Evolutionary conservation across 2,888 invertebrate genomes (phyloP), one percentile per base, ranked within the genome.

Genomic region (Erpobdella octoculata): DNA sequence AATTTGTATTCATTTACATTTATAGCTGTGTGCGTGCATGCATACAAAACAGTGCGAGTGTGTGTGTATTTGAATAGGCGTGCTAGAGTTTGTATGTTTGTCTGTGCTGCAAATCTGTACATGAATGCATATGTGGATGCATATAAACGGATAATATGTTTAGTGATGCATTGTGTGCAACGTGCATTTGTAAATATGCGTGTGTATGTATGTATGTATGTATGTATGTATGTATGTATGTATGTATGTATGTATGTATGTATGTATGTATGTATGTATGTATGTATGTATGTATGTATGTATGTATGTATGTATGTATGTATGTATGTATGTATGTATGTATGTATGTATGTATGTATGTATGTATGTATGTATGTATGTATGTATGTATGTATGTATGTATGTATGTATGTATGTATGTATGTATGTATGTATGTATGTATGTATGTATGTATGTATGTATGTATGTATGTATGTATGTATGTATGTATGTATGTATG

Each of bases 221-320:
- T 62, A 31, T 62, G 62, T 62, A 31, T 62, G 62, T 62, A 46
- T 68, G 46, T 72, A 70, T 70, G 69, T 73, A 69, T 70, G 68
- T 75, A 72, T 73, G 58, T 74, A 72, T 73, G 71, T 75, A 18
- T 64, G 38, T 68, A 31, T 48, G 41, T 66, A 46, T 61, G n/a
- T 35, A 36, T 64, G 28, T 73, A 72, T 74, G 69, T 72, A 71
- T 74, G 37, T 74, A 38, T 71, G 31, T 71, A 69, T 74, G 70
- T 58, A 0, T 72, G 9, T 70, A 33, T 69, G 31, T 70, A 35
- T 72, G 6, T 62, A 25, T 64, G 5, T 36, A 5, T 69, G 31
- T 64, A 25, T 64, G 28, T 70, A 21, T 41, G 35, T 70, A 36
- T 70, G 38, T 68, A 35, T 67, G 66, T 68, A 58, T 71, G 62